A percentile compares a stretch with the other conserved stretches of the same genome.
Evolutionary conservation across 2,113 vertebrate genomes (phyloP).

Genomic region (Pycnonotus jocosus): DNA sequence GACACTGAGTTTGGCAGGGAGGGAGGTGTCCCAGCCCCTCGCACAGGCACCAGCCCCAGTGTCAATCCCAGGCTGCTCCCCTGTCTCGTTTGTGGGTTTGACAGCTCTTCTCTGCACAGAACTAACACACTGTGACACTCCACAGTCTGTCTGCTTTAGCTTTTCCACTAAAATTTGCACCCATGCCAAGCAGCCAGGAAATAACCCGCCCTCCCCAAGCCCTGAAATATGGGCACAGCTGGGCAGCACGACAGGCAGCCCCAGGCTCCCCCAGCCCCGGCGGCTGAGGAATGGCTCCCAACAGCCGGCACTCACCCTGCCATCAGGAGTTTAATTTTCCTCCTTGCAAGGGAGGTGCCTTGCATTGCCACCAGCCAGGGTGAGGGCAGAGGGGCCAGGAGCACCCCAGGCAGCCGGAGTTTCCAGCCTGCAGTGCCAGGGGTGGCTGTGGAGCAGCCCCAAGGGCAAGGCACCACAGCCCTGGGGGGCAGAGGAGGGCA

Average conservation of each 20-base stretch:
- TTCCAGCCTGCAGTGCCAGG: background rate
- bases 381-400: fast-evolving
- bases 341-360: background rate
- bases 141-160: constrained; percentile 6
- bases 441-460: no score
- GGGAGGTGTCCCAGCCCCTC: background rate
- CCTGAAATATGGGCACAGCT: background rate
- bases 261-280: background rate
- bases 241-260: fast-evolving
- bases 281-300: fast-evolving
- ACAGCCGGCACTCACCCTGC: background rate
- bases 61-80: background rate
- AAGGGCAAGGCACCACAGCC: fast-evolving
- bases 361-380: background rate
- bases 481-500: fast-evolving
- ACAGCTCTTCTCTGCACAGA: background rate
- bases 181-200: background rate
- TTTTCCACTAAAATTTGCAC: background rate
- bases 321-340: background rate
- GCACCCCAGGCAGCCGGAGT: fast-evolving
- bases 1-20: background rate
- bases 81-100: background rate
- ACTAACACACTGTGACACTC: background rate
- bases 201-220: background rate
- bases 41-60: background rate